phyloP scores from a whole-genome alignment of 2,113 vertebrate genomes.

The Mesitornis unicolor region DNA sequence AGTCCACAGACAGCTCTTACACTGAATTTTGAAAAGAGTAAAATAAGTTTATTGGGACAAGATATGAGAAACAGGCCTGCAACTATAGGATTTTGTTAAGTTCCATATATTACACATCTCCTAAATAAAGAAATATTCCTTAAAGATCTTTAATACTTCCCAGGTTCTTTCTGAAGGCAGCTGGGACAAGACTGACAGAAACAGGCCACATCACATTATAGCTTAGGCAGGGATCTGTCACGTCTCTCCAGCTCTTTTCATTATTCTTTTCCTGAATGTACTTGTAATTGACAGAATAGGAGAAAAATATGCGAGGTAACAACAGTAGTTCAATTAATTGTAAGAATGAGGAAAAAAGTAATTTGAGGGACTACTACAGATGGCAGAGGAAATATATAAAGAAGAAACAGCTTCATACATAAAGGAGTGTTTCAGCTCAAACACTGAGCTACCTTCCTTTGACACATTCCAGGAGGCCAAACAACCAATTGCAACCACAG shows the following conservation, averaged over 20 bases:
- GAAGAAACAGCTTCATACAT: background rate
- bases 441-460: background rate
- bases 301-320: background rate
- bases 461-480: background rate
- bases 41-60: background rate
- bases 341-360: background rate
- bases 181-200: background rate
- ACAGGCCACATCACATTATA: background rate
- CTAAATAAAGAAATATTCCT: background rate
- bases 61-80: background rate
- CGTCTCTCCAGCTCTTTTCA: background rate
- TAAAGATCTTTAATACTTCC: background rate
- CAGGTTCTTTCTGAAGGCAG: background rate
- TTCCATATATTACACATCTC: background rate
- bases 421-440: background rate
- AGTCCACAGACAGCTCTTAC: background rate
- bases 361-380: background rate
- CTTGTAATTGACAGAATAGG: background rate
- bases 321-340: background rate
- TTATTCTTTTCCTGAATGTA: background rate
- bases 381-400: background rate
- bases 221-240: background rate
- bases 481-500: background rate
- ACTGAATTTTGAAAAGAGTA: background rate
- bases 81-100: background rate